Percentiles rank a stretch among this genome's conserved stretches.
Conservation (phyloP, 2,888 invertebrate genomes). For the Acanthosepion lycidas region DNA sequence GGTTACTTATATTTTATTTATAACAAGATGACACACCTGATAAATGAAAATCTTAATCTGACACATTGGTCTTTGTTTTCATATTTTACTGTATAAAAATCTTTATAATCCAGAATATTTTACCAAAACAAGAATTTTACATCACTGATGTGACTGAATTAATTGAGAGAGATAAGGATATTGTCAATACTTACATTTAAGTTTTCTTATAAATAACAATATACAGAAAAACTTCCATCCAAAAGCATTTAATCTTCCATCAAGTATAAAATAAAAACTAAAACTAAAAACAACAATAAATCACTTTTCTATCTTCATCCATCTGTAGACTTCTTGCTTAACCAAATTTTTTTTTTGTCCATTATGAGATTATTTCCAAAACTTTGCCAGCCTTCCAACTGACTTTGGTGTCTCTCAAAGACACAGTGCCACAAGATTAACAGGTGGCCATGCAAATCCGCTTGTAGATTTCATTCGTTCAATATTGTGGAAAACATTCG, state of each 20-base stretch:
- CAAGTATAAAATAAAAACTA: not conserved
- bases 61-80: no score
- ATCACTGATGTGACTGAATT: not conserved
- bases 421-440: constrained; percentile 14
- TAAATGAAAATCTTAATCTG: no score
- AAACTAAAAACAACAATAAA: not conserved
- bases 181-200: not conserved
- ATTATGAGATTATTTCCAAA: not conserved
- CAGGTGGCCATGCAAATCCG: not conserved
- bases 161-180: not conserved
- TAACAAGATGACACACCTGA: no score
- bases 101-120: not conserved
- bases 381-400: not conserved
- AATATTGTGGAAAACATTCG: not conserved
- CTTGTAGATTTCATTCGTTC: not conserved
- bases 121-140: not conserved
- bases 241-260: not conserved
- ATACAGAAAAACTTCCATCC: not conserved
- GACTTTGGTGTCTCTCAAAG: not conserved
- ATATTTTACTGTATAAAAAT: no score
- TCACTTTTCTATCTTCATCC: not conserved
- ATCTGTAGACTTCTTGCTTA: not conserved
- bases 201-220: not conserved
- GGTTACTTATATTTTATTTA: no score
- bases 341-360: not conserved